Conservation (phyloP, 2,113 vertebrate genomes). For the Poeciliopsis turrubarensis region DNA sequence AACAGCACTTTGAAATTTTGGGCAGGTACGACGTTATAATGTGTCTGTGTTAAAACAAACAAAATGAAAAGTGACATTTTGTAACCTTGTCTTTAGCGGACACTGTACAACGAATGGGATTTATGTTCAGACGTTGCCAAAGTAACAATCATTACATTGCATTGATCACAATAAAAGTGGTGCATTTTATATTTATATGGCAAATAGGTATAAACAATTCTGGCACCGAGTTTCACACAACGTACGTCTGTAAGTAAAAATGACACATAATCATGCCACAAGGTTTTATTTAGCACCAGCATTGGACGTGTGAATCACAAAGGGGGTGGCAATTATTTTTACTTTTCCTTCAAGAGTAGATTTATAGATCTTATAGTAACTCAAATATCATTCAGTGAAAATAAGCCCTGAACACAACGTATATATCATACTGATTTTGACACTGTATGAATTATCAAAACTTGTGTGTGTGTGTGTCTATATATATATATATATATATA, state of each 20-base stretch:
- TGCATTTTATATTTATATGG: slow-evolving; percentile 6
- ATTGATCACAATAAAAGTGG: slow-evolving; percentile 48
- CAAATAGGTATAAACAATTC: slow-evolving; percentile 34
- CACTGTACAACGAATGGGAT: slow-evolving; percentile 48
- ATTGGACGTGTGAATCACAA: not conserved
- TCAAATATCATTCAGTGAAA: not conserved
- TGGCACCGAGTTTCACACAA: slow-evolving; percentile 51
- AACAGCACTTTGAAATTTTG: slow-evolving; percentile 57
- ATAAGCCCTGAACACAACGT: not conserved
- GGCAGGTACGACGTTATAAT: slow-evolving; percentile 50
- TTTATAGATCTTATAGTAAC: too few species aligned
- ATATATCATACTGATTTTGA: not conserved
- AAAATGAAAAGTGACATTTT: slow-evolving; percentile 26
- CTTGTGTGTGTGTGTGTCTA: not conserved
- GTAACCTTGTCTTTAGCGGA: slow-evolving; percentile 33
- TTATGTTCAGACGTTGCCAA: slow-evolving; percentile 49
- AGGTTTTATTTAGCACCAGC: not conserved
- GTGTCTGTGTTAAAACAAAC: slow-evolving; percentile 51
- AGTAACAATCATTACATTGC: slow-evolving; percentile 66
- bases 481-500: too few species aligned
- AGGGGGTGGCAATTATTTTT: not conserved
- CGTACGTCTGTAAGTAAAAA: slow-evolving; percentile 23
- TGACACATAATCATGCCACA: not conserved
- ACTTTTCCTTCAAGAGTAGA: not conserved
- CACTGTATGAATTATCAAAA: not conserved